A percentile compares a stretch with the other conserved stretches of the same genome.
These are phyloP conservation scores for Tachypleus tridentatus DNA, from an alignment of 1,140 invertebrate species.

Conservation along the genomic window DNA sequence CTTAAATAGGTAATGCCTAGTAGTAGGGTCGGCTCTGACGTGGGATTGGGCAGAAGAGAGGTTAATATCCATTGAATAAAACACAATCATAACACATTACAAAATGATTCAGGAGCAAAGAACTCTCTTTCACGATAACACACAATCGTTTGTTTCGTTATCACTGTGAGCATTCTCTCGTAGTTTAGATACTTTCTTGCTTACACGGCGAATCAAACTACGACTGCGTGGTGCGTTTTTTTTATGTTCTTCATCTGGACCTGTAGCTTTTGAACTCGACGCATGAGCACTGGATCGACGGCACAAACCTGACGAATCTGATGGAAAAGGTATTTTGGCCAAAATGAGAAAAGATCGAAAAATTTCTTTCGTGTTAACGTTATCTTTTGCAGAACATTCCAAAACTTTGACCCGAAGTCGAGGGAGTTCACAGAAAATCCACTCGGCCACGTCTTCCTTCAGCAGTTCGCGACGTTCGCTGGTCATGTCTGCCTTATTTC, in stretches of 20 bases:
- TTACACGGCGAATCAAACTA: conserved; percentile 60
- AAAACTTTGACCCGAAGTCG: conserved; percentile 32
- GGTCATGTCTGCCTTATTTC: conserved; percentile 66
- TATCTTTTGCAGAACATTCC: conserved; percentile 66
- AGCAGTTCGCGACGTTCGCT: conserved; percentile 40
- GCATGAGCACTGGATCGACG: conserved; percentile 14
- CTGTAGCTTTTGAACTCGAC: not conserved
- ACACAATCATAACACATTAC: no score
- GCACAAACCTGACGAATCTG: conserved; percentile 38
- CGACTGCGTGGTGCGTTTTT: conserved; percentile 49
- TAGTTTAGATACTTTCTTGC: conserved; percentile 52
- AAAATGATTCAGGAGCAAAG: no score
- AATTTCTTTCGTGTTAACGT: conserved; percentile 59
- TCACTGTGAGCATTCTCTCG: no score
- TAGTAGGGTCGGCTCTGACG: no score
- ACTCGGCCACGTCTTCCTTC: conserved; percentile 60
- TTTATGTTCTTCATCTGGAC: conserved; percentile 9
- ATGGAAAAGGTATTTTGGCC: conserved; percentile 23
- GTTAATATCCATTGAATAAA: no score
- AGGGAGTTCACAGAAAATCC: conserved; percentile 61
- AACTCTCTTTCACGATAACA: no score
- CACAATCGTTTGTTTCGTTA: no score
- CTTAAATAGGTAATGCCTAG: no score
- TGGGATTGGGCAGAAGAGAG: no score
- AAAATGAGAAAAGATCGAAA: conserved; percentile 29